Percentiles rank a stretch among this genome's conserved stretches.
Evolutionary conservation across 2,888 invertebrate genomes (phyloP).

Genomic region (Cryptus armator): DNA sequence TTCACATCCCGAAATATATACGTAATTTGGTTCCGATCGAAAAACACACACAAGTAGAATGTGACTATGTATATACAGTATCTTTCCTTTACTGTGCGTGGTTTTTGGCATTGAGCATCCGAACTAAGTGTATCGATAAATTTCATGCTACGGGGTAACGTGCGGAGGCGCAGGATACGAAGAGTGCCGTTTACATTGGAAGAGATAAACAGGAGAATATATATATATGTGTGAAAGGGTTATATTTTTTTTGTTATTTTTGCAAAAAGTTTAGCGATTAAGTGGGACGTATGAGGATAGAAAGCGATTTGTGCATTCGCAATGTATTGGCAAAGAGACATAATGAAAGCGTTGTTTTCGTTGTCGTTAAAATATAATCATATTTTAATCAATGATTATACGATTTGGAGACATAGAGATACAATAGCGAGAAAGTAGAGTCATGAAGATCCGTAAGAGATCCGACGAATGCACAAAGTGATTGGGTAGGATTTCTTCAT

Average conservation of each 20-base stretch:
- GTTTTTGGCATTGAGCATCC: slow-evolving; percentile 25
- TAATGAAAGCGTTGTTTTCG: slow-evolving; percentile 22
- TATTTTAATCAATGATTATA: neutral
- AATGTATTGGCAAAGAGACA: slow-evolving; percentile 33
- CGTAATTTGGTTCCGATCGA: slow-evolving; percentile 6
- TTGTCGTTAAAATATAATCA: slow-evolving; percentile 18
- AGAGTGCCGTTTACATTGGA: slow-evolving; percentile 52
- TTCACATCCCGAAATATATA: slow-evolving; percentile 32
- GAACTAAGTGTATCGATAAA: slow-evolving; percentile 20
- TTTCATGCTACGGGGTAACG: slow-evolving; percentile 44
- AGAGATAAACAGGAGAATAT: slow-evolving; percentile 20
- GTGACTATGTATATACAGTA: slow-evolving; percentile 4
- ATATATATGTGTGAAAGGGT: slow-evolving; percentile 13
- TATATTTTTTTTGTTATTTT: neutral
- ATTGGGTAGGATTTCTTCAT: slow-evolving; percentile 41
- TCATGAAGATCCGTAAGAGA: neutral
- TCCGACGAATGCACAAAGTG: slow-evolving; percentile 62
- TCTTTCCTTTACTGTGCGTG: slow-evolving; percentile 30
- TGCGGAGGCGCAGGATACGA: slow-evolving; percentile 48
- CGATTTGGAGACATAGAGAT: neutral
- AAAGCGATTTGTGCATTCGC: slow-evolving; percentile 65
- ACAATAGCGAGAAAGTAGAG: neutral
- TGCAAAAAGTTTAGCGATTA: slow-evolving; percentile 55
- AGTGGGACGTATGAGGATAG: slow-evolving; percentile 40
- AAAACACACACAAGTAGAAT: neutral